Percentiles rank a stretch among this genome's conserved stretches.
Evolutionary conservation across 2,888 invertebrate genomes (phyloP).

Genomic region (Pycnomerus fuliginosus): DNA sequence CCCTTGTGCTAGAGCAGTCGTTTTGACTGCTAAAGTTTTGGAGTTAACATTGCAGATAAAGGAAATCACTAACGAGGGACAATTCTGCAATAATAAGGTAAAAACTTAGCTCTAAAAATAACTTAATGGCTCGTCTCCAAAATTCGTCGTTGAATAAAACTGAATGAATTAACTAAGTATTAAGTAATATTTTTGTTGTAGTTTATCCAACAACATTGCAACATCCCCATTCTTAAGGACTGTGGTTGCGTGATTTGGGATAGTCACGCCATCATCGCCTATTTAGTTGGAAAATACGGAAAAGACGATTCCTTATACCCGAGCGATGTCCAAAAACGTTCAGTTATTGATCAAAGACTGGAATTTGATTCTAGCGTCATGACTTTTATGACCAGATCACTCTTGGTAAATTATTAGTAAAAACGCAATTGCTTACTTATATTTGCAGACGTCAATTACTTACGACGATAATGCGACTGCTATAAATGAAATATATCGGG

Average conservation of each 20-base stretch:
- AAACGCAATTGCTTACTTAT: background rate
- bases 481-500: conserved; percentile 38
- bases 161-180: conserved; percentile 10
- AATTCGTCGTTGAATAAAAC: conserved; percentile 5
- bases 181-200: conserved; percentile 17
- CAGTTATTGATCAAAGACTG: conserved; percentile 54
- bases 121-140: conserved; percentile 4
- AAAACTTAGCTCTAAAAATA: background rate
- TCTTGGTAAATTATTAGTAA: conserved; percentile 2
- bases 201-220: conserved; percentile 52
- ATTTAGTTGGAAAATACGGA: conserved; percentile 56
- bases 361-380: conserved; percentile 55
- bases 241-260: conserved; percentile 55
- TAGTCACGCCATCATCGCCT: conserved; percentile 54
- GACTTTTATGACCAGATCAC: conserved; percentile 9
- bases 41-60: conserved; percentile 16
- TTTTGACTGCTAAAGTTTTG: conserved; percentile 13
- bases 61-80: conserved; percentile 1
- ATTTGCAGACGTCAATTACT: conserved; percentile 5
- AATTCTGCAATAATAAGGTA: background rate
- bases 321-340: conserved; percentile 53
- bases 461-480: conserved; percentile 13
- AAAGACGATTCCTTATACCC: conserved; percentile 56
- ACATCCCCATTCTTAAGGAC: conserved; percentile 58
- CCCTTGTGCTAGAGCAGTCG: conserved; percentile 12